A percentile compares a stretch with the other conserved stretches of the same genome.
phyloP scores from a whole-genome alignment of 2,888 invertebrate genomes.

The Drosophila colorata region DNA sequence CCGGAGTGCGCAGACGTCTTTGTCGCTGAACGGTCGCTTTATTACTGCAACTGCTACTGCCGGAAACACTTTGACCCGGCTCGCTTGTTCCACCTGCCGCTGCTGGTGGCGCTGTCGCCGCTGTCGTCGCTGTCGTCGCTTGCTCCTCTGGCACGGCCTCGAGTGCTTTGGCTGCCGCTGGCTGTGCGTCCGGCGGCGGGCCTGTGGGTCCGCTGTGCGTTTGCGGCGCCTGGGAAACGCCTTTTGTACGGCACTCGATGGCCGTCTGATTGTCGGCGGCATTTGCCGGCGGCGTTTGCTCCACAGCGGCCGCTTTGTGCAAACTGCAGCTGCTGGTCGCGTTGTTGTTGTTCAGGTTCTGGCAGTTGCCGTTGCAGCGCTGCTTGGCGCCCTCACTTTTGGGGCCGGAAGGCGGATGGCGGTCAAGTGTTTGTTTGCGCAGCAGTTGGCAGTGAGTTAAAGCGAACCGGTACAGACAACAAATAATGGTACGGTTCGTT shows the following conservation, averaged over 20 bases:
- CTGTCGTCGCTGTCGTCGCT: constrained; percentile 16
- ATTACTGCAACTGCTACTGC: constrained; percentile 85
- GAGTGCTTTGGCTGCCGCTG: constrained; percentile 42
- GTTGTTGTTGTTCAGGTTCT: constrained; percentile 76
- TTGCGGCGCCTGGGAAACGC: constrained; percentile 85
- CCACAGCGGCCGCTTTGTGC: constrained; percentile 28
- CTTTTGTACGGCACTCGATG: constrained; percentile 85
- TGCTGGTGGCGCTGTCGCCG: constrained; percentile 13
- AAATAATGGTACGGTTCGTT: constrained; percentile 56
- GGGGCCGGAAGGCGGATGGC: not conserved
- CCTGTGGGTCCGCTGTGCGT: constrained; percentile 86
- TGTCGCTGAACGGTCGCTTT: constrained; percentile 88
- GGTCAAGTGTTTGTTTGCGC: constrained; percentile 73
- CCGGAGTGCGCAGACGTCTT: constrained; percentile 91
- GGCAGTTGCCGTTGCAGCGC: constrained; percentile 75
- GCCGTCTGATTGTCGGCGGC: constrained; percentile 76
- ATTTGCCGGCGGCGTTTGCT: constrained; percentile 24
- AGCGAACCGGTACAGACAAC: constrained; percentile 79
- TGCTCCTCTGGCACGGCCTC: constrained; percentile 49
- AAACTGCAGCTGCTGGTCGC: constrained; percentile 58
- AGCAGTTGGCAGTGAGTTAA: constrained; percentile 83
- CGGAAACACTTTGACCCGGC: constrained; percentile 67
- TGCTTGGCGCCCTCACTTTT: constrained; percentile 47
- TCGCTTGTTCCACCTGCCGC: constrained; percentile 3
- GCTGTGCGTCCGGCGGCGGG: constrained; percentile 67